Evolutionary conservation across 2,113 vertebrate species (phyloP).

Genomic region (Myodes glareolus): DNA sequence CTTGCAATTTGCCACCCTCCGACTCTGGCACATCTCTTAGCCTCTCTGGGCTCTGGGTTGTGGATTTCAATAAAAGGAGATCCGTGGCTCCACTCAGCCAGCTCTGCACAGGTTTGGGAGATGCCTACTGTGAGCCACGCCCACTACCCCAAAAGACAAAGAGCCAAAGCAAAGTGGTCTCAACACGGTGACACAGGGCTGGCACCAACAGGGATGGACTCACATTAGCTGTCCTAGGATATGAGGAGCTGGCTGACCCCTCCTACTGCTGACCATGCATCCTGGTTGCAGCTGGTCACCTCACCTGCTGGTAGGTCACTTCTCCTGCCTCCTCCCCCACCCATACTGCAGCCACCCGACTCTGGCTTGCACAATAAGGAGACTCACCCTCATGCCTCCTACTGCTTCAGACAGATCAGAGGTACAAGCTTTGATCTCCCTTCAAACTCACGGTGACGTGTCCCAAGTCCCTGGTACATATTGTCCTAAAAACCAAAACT

Average conservation of each 20-base stretch:
- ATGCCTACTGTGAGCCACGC: background rate
- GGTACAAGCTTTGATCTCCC: background rate
- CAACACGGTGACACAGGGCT: fast-evolving
- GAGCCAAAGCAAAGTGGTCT: fast-evolving
- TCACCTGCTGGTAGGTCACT: fast-evolving
- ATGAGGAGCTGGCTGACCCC: background rate
- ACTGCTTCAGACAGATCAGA: background rate
- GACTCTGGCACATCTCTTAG: background rate
- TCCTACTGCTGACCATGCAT: fast-evolving
- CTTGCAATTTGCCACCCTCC: background rate
- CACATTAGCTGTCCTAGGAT: fast-evolving
- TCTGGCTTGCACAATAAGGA: no score
- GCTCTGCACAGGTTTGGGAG: fast-evolving
- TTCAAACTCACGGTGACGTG: background rate
- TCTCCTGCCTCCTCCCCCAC: fast-evolving
- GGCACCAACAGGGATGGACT: fast-evolving
- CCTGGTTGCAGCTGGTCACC: fast-evolving
- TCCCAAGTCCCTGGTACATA: background rate
- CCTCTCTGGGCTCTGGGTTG: background rate
- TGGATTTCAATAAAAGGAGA: background rate
- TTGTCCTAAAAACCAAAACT: background rate
- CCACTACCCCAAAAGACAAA: fast-evolving
- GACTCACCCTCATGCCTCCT: fast-evolving
- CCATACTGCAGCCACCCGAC: fast-evolving
- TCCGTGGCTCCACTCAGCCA: fast-evolving